Conservation (phyloP, 2,797 vertebrate genomes). For the Podarcis lilfordi region DNA sequence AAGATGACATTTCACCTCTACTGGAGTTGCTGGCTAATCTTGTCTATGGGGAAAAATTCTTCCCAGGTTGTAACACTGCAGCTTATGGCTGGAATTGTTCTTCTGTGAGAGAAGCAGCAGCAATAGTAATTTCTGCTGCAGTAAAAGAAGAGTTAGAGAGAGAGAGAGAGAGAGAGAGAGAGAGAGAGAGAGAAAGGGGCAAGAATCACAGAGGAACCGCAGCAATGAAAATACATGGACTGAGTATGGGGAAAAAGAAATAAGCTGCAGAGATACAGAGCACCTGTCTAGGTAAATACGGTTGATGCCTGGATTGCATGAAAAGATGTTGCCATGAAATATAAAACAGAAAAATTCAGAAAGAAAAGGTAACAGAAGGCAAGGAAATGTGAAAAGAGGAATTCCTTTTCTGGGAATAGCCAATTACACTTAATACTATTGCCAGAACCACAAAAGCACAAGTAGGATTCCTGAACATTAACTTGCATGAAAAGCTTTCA, state of each 20-base stretch:
- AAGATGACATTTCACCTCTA: not conserved
- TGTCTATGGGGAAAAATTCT: not conserved
- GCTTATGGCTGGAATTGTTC: not conserved
- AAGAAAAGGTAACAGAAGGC: not conserved
- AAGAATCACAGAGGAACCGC: not conserved
- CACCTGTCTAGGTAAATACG: not conserved
- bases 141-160: not conserved
- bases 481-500: not conserved
- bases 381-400: not conserved
- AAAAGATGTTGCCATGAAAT: not conserved
- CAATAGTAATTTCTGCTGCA: not conserved
- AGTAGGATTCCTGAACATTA: not conserved
- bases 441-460: not conserved
- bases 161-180: not conserved
- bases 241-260: not conserved
- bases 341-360: not conserved
- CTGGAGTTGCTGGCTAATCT: not conserved
- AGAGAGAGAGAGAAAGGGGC: not conserved
- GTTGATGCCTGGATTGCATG: not conserved
- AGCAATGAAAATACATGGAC: not conserved
- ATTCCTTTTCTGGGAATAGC: not conserved
- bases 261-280: not conserved
- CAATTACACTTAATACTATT: not conserved
- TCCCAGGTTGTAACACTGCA: not conserved
- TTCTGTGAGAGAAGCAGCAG: not conserved